Conservation (phyloP, 2,888 invertebrate species). For the Xestoiulus laeticollis region DNA sequence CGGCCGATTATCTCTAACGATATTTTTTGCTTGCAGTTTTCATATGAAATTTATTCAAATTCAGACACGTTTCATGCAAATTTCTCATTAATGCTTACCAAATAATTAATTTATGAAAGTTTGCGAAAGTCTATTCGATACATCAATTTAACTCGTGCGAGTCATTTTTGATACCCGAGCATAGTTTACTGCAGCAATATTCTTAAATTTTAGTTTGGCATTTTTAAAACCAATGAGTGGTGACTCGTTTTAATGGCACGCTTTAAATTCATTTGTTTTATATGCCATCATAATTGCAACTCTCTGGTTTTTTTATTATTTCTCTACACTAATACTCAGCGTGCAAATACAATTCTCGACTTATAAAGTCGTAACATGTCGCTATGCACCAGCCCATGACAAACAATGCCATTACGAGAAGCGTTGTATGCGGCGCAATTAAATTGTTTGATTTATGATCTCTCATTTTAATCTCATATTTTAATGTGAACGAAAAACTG, state of each 20-base stretch:
- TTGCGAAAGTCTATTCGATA: background rate
- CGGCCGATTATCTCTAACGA: background rate
- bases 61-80: background rate
- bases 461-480: background rate
- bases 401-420: background rate
- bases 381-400: background rate
- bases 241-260: too few relatives aligned
- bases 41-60: background rate
- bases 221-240: too few relatives aligned
- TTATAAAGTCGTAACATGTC: background rate
- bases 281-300: background rate
- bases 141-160: background rate
- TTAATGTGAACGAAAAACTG: background rate
- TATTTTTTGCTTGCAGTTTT: background rate
- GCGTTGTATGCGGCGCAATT: background rate
- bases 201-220: too few relatives aligned
- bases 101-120: background rate
- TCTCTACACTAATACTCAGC: background rate
- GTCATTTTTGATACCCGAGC: too few relatives aligned
- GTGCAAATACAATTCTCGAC: background rate
- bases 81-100: background rate
- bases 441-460: background rate
- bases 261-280: background rate
- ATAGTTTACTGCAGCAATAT: too few relatives aligned
- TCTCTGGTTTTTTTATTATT: background rate